Base-by-base conservation (phyloP, 1,140 invertebrate species). In the Megathymus violae region DNA sequence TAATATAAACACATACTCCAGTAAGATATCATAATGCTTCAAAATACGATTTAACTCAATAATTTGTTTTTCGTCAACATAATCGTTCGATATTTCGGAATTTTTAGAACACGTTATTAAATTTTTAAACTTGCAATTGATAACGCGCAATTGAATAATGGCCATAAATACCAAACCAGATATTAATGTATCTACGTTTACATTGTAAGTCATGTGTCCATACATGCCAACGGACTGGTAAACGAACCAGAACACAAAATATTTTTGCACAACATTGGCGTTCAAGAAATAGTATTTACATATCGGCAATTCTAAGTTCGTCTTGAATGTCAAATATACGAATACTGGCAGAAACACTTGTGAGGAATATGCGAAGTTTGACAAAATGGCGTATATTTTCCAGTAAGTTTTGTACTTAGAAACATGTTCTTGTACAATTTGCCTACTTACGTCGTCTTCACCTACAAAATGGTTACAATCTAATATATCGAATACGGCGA, bases 231-330 rank as follows among this genome's bases (percentile, higher is more conserved):
- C 15, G 9, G 76, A 67, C 47, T 87, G 84, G 44, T 87, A 89
- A 25, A 82, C 40, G 40, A 71, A 83, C 62, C 51, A 80, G 17
- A 66, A 73, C 9, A 62, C n/a, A 60, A 80, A 88, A 72, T 82
- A 80, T 4, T 58, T 54, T 17, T 69, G 14, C 19, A 77, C 43
- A 3, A 56, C 13, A 38, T 78, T 52, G 3, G 76, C 64, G n/a
- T 61, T 70, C 19, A 88, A 66, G 64, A 87, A 88, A 69, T 82
- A 85, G 68, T 85, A 88, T 64, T 78, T 80, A 54, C 76, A 82
- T 44, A 88, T 67, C 11, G 84, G 85, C 44, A 88, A 62, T 40
- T 83, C 69, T 16, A 78, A 43, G 3, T 58, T 51, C 13, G 63
- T 56, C 27, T 71, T 67, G 27, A 71, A 78, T 64, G 80, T 64